Base-by-base conservation (phyloP, 2,888 invertebrate species). In the Drosophila imparisetae region DNA sequence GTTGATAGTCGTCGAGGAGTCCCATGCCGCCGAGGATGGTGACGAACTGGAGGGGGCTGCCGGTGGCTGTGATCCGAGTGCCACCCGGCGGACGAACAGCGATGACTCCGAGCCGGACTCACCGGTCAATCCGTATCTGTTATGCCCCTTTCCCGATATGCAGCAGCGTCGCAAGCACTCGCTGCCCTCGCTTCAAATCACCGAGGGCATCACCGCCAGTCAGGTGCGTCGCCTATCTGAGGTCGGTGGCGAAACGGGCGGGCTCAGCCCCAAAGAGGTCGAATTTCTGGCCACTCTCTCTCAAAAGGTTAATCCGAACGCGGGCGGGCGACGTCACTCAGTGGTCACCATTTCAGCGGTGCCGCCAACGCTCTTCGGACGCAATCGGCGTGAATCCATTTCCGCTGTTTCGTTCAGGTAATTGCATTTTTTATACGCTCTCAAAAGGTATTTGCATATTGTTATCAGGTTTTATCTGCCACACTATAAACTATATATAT, bases 291-390 rank as follows among this genome's bases (percentile, higher is more conserved):
- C 97, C n/a, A 97, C 97, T 4, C 94, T 97, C 49, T 96, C 96
- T 75, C 95, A 96, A 89, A 95, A 95, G 29, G 81, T 87, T 74
- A 90, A 91, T 83, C 89, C 95, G 42, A 95, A 96, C 3, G 95
- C 95, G 11, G 97, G 96, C 6, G 97, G 97, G 4, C 94, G 97
- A 81, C 95, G 97, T 86, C 97, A 97, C 93, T 97, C 97, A 75
- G 96, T 97, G 75, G 97, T 97, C 52, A 97, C 97, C 81, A 97
- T 97, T 90, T 97, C 96, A 27, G 95, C 96, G 89, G 96, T 97
- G 65, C 97, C 97, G 4, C 94, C 95, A 63, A 95, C 96, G 45
- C 92, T 97, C n/a, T 97, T 97, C 83, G 97, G 97, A 0, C 95
- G 96, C 54, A 96, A 95, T 85, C 95, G 97, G 27, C 95, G 97